A percentile compares a stretch with the other conserved stretches of the same genome.
Evolutionary conservation across 2,113 vertebrate species (phyloP).

Genomic region (Delphinus delphis): DNA sequence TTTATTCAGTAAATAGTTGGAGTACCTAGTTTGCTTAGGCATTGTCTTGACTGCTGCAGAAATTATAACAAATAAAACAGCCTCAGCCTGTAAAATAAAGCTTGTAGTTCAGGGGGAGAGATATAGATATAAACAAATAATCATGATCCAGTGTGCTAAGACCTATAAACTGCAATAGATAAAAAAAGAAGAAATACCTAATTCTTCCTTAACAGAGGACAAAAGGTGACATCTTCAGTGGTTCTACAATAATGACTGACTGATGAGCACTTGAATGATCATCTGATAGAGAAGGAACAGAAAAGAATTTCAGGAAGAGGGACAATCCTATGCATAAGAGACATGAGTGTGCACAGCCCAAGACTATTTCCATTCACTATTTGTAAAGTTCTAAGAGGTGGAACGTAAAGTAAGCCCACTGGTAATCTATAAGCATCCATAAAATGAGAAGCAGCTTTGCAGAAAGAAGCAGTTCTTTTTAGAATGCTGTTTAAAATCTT

Average conservation of each 20-base stretch:
- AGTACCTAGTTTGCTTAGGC: background rate
- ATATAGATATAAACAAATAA: background rate
- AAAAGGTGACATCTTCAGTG: background rate
- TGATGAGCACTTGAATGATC: background rate
- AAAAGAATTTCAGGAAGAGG: background rate
- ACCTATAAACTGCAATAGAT: background rate
- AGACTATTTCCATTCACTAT: conserved; percentile 4
- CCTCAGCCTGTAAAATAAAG: background rate
- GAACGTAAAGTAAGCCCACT: background rate
- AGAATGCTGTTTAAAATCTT: conserved; percentile 19
- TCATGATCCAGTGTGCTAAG: background rate
- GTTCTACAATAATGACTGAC: background rate
- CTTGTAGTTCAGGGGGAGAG: background rate
- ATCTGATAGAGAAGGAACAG: background rate
- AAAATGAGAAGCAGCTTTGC: background rate
- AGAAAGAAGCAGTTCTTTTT: background rate
- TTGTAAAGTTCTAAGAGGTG: background rate
- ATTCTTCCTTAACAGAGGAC: background rate
- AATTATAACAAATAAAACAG: background rate
- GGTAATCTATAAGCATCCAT: background rate
- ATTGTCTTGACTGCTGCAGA: background rate
- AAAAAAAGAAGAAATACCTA: background rate
- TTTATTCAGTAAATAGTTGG: background rate
- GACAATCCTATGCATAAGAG: background rate
- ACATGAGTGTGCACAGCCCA: background rate